Base-by-base conservation (phyloP, 1,140 invertebrate species). In the Potamilus streckersoni region DNA sequence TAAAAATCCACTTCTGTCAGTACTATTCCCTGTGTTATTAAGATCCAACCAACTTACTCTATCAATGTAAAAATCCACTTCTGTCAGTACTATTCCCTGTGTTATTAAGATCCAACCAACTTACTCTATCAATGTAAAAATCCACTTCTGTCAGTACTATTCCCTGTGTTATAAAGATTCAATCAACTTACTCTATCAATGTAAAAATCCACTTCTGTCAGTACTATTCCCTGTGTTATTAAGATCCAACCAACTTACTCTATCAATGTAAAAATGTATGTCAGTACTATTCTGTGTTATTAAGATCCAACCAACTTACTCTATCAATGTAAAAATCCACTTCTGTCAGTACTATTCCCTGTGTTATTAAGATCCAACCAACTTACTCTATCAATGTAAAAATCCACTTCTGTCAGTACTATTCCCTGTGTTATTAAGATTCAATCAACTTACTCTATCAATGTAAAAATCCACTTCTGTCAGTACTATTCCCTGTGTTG, bases 1-100 rank as follows among this genome's bases (percentile, higher is more conserved):
- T 99, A 99, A 90, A 99, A 99, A 88, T 99, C 98, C 89, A 99
- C 92, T 93, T 99, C 98, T n/a, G n/a, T n/a, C n/a, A n/a, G n/a
- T n/a, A n/a, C n/a, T n/a, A n/a, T n/a, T n/a, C n/a, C n/a, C 38
- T 49, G 38, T 49, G 38, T 49, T 5, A 49, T 4, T 8, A 3
- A 49, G 38, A 49, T 49, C 38, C 6, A 49, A 49, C 38, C 11
- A 31, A 66, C 58, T 74, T 81, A 91, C 91, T 84, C 97, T 96
- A 91, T 99, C 97, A 85, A 99, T 99, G 89, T 99, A 99, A 90
- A 99, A 99, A 88, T 99, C 98, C 89, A 99, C 92, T 93, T 99
- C 98, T n/a, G n/a, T n/a, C n/a, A n/a, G n/a, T n/a, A n/a, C n/a
- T n/a, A n/a, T n/a, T n/a, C n/a, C n/a, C 38, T 49, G 38, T 49